A percentile compares a stretch with the other conserved stretches of the same genome.
phyloP scores from a whole-genome alignment of 2,888 invertebrate species.

The Sialis lutaria region DNA sequence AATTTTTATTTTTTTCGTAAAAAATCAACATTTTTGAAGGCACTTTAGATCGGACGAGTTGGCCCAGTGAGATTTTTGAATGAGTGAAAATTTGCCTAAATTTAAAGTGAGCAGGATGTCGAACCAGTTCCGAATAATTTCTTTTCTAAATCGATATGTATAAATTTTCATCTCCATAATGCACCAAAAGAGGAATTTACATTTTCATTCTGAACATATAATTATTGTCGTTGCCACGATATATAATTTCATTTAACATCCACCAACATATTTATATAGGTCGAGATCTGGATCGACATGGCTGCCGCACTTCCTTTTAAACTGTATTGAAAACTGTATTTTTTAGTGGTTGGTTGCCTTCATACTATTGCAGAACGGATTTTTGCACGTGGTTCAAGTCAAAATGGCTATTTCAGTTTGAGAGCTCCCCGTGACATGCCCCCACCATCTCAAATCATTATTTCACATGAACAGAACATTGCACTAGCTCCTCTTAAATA shows the following conservation, averaged over 20 bases:
- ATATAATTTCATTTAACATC: not conserved
- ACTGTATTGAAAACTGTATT: slow-evolving; percentile 24
- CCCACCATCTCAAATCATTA: not conserved
- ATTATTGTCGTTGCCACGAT: not conserved
- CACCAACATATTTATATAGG: no score
- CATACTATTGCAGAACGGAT: slow-evolving; percentile 67
- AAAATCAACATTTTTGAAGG: slow-evolving; percentile 80
- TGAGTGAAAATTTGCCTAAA: slow-evolving; percentile 27
- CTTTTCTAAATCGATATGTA: no score
- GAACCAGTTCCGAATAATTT: not conserved
- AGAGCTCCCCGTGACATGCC: slow-evolving; percentile 36
- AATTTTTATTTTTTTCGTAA: slow-evolving; percentile 56
- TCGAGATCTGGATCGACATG: no score
- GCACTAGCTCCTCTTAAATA: no score
- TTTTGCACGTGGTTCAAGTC: slow-evolving; percentile 36
- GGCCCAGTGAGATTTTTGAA: slow-evolving; percentile 68
- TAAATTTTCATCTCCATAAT: not conserved
- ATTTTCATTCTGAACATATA: not conserved
- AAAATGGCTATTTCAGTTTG: slow-evolving; percentile 53
- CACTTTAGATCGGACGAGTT: slow-evolving; percentile 89
- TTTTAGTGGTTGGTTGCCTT: slow-evolving; percentile 45
- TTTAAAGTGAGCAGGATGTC: slow-evolving; percentile 4
- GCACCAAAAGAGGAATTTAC: not conserved
- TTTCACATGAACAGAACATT: no score
- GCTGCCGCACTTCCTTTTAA: slow-evolving; percentile 7